Evolutionary conservation across 1,140 invertebrate species (phyloP).

Genomic region (Antheraea mylitta): DNA sequence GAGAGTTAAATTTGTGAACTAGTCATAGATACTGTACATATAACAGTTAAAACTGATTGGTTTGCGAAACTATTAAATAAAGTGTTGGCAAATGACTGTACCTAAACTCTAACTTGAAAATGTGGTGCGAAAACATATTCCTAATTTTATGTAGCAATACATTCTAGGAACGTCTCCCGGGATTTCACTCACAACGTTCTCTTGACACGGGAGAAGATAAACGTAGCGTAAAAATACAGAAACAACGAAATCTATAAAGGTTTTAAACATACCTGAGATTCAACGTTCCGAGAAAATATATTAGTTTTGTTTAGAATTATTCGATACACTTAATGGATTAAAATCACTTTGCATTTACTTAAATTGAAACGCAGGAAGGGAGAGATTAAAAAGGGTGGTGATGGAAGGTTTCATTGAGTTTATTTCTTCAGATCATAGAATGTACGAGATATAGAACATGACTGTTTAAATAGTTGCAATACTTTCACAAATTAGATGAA

Average conservation of each 20-base stretch:
- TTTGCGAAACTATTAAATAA: background rate
- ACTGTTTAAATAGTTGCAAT: no score
- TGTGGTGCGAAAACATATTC: background rate
- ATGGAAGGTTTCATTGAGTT: no score
- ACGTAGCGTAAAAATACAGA: background rate
- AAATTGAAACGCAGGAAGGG: background rate
- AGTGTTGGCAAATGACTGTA: background rate
- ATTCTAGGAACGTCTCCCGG: background rate
- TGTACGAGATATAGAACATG: no score
- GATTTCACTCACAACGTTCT: background rate
- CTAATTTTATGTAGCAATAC: background rate
- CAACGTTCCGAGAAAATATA: slow-evolving; percentile 5
- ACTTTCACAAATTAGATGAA: no score
- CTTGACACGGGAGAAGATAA: slow-evolving; percentile 7
- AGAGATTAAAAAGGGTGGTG: background rate
- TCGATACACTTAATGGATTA: background rate
- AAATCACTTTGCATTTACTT: background rate
- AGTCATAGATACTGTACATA: no score
- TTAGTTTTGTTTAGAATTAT: background rate
- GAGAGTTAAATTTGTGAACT: no score
- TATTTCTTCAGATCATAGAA: no score
- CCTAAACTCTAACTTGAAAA: background rate
- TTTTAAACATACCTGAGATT: background rate
- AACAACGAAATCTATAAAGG: slow-evolving; percentile 7
- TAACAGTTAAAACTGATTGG: no score